phyloP scores from a whole-genome alignment of 1,140 invertebrate species.

The Zaprionus camerounensis region DNA sequence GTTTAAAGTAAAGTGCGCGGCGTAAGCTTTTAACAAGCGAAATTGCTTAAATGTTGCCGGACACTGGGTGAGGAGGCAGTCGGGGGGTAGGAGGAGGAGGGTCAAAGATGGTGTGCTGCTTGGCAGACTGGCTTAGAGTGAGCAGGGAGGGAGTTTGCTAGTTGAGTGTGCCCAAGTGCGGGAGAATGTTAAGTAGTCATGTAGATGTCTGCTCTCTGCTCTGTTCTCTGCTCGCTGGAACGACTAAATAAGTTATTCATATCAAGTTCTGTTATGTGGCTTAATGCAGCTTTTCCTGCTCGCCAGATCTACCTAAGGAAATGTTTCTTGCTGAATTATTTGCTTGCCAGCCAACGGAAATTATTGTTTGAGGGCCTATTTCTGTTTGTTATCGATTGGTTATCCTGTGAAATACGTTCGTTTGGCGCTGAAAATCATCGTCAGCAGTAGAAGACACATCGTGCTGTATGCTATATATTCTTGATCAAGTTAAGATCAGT shows the following conservation, averaged over 20 bases:
- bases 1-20: constrained; percentile 77
- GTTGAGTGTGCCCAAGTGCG: constrained; percentile 20
- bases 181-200: constrained; percentile 55
- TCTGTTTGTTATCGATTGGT: background rate
- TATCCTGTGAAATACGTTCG: background rate
- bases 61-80: constrained; percentile 9
- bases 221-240: constrained; percentile 17
- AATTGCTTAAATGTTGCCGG: constrained; percentile 73
- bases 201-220: constrained; percentile 34
- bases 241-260: constrained; percentile 56
- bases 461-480: background rate
- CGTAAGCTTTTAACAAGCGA: constrained; percentile 77
- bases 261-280: constrained; percentile 52
- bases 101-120: constrained; percentile 25
- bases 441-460: background rate
- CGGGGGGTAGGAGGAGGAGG: background rate
- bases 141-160: background rate
- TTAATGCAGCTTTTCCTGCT: constrained; percentile 39
- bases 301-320: background rate
- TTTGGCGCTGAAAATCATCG: background rate
- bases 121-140: constrained; percentile 41
- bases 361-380: background rate
- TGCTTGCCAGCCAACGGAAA: background rate
- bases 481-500: background rate
- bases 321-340: constrained; percentile 1